Evolutionary conservation across 2,797 vertebrate genomes (phyloP).

Genomic region (Lateolabrax maculatus): DNA sequence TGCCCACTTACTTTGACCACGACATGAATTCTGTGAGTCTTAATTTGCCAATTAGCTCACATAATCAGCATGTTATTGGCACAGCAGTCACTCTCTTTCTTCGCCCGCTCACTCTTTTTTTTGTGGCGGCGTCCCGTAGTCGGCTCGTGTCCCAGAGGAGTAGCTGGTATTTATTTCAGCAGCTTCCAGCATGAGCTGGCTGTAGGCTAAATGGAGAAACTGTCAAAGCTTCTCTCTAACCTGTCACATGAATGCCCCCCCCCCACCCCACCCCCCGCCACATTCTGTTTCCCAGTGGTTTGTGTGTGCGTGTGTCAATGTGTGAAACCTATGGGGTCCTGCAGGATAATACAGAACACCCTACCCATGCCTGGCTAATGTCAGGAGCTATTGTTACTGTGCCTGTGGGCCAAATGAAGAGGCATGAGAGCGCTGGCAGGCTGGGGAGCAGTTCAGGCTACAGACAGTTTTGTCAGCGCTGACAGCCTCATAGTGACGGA

Average conservation of each 20-base stretch:
- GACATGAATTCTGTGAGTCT: constrained; percentile 52
- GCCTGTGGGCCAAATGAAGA: constrained; percentile 75
- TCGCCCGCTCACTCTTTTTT: constrained; percentile 57
- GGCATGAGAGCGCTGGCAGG: constrained; percentile 71
- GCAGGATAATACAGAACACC: constrained; percentile 70
- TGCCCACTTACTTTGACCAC: constrained; percentile 40
- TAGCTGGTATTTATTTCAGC: constrained; percentile 79
- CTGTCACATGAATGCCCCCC: constrained; percentile 73
- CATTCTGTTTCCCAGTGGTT: constrained; percentile 52
- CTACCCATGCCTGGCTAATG: constrained; percentile 73
- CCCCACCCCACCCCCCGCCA: neutral
- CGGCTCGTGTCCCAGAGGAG: constrained; percentile 71
- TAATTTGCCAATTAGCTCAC: constrained; percentile 71
- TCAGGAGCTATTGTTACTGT: constrained; percentile 77
- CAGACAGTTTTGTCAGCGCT: constrained; percentile 73
- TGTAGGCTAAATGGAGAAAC: constrained; percentile 80
- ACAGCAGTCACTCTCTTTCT: constrained; percentile 40
- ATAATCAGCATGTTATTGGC: constrained; percentile 69
- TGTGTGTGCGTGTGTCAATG: constrained; percentile 28
- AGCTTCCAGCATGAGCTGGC: constrained; percentile 71
- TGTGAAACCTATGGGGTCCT: constrained; percentile 68
- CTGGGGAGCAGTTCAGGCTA: constrained; percentile 66
- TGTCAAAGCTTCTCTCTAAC: constrained; percentile 81
- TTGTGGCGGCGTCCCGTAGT: constrained; percentile 66
- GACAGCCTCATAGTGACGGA: constrained; percentile 77